Evolutionary conservation across 2,888 invertebrate species (phyloP).

Genomic region (Melipona bicolor): DNA sequence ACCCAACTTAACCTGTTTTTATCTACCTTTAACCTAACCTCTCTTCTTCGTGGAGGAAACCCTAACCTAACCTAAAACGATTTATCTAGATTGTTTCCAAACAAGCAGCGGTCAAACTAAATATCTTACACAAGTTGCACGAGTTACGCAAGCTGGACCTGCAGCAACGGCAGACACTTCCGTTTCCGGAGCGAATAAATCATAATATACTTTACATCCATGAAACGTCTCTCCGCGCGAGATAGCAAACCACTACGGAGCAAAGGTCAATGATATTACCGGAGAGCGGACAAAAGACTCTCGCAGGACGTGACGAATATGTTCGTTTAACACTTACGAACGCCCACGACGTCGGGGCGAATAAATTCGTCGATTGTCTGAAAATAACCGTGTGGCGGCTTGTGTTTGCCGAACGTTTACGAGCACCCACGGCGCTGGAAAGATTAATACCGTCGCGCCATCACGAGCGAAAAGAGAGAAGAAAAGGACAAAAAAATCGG

Average conservation of each 20-base stretch:
- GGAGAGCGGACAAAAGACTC: background rate
- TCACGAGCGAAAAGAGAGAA: background rate
- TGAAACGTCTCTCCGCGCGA: background rate
- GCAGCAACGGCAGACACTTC: background rate
- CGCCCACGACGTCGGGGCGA: constrained; percentile 31
- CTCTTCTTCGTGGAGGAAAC: background rate
- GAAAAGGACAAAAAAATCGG: too few species aligned
- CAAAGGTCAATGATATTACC: constrained; percentile 12
- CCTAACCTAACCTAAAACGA: background rate
- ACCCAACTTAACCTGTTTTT: background rate
- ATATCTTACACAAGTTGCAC: background rate
- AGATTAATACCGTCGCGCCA: constrained; percentile 34
- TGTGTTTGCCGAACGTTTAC: constrained; percentile 36
- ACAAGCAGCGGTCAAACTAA: background rate
- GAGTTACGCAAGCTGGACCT: background rate
- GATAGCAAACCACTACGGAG: background rate
- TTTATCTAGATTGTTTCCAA: background rate
- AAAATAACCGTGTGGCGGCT: constrained; percentile 36
- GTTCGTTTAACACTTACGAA: constrained; percentile 17
- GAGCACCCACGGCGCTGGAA: constrained; percentile 32
- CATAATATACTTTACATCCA: background rate
- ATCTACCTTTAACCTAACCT: background rate
- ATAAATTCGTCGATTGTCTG: constrained; percentile 48
- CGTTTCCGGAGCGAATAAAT: constrained; percentile 3
- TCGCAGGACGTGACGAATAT: constrained; percentile 29